Evolutionary conservation across 2,113 vertebrate species (phyloP), one percentile per base, ranked within the genome.

Genomic region (Buteo buteo): DNA sequence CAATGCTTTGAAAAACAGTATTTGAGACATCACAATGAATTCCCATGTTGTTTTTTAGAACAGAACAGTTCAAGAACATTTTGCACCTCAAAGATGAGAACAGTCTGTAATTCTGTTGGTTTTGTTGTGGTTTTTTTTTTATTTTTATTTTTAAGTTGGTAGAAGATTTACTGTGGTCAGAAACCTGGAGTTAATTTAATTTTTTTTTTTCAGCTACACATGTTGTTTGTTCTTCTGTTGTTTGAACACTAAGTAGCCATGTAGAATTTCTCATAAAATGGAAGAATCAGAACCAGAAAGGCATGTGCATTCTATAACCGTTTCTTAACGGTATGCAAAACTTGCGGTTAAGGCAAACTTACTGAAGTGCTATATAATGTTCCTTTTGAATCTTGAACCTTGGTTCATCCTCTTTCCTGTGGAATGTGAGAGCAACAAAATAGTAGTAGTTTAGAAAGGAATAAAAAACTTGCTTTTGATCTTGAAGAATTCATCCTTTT

Each of bases 11-110:
- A 93, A 96, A 97, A 96, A 90, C 93, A 93, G 49, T 77, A 72
- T 82, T 95, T 90, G 90, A 97, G 93, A 90, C 92, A 94, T 96
- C 55, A 91, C 85, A 82, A 61, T 88, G 76, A 96, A 97, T 97
- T 98, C 97, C 95, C 80, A 96, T 79, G 93, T 94, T 73, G 90
- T 55, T 84, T 85, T 95, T 81, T 64, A 93, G 72, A 96, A 96
- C 90, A 91, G 74, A 90, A 91, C 49, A 92, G 69, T 96, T 98
- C 82, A 94, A 93, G 97, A 97, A 97, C 88, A 96, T 96, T 74
- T 77, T 96, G 83, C 96, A 82, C 95, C 95, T 93, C 93, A 93
- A 94, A 97, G 79, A 83, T 59, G 79, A 95, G 86, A 97, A 96
- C 61, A 91, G 44, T 94, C 95, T 97, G 94, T 97, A 94, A 95